Base-by-base conservation (phyloP, 2,113 vertebrate species). In the Pteruthius melanotis region DNA sequence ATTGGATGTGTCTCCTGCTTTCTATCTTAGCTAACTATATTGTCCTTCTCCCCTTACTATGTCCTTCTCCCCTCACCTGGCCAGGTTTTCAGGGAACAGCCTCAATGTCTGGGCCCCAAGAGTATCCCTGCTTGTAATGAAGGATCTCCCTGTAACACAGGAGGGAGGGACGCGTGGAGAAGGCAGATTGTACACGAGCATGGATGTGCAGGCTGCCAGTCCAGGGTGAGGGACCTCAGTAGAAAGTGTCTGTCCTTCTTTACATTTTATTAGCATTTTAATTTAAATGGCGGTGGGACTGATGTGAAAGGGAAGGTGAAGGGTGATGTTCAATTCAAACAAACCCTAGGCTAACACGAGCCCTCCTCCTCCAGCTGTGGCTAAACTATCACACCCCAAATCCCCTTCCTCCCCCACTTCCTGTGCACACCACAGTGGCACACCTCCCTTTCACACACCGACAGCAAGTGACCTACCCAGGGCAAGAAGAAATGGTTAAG, bases 201-300 rank as follows among this genome's bases (percentile, higher is more conserved):
- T 0, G 1, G 42, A 11, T 6, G 1, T 4, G 1, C n/a, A 74
- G n/a, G 15, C 59, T 37, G 45, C 30, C 47, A 17, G 39, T 33
- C 30, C 13, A 9, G n/a, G 53, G n/a, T 2, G 8, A 93, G 31
- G n/a, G 40, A 39, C 22, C 31, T 75, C 57, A 24, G 17, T 7
- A 64, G 13, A 69, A 86, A 70, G 7, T 39, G 13, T 45, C 49
- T 75, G 27, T 59, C 42, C 19, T 79, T 45, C 71, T 69, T 66
- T n/a, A 53, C 2, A 21, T 68, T 91, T 84, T 30, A 50, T 42
- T 76, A 60, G 8, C 40, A 47, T 79, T 82, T 82, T 28, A 63
- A 78, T 75, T 78, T 39, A 40, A 52, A 44, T 19, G 5, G 24
- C 68, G 27, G 8, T 15, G 2, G 74, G 40, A 50, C 6, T 1